Conservation (phyloP, 2,888 invertebrate genomes). For the Acleris literana region DNA sequence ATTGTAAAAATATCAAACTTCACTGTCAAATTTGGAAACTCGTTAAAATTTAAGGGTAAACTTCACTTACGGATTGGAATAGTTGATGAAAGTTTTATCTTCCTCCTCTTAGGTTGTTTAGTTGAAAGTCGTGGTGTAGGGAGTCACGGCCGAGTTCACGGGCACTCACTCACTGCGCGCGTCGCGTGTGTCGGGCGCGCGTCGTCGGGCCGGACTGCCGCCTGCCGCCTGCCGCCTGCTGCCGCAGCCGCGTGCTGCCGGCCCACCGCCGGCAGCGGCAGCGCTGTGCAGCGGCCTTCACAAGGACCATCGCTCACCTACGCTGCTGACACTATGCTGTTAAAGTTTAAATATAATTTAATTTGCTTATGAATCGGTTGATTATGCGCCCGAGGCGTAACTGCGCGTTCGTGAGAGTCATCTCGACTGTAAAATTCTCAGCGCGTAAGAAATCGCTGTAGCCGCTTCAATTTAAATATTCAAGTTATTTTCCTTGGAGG, state of each 20-base stretch:
- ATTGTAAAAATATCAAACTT: neutral
- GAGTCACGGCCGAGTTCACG: no score
- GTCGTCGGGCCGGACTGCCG: constrained; percentile 15
- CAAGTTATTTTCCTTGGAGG: no score
- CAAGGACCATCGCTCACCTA: constrained; percentile 1
- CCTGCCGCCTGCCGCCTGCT: no score
- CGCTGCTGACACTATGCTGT: neutral
- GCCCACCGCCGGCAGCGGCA: neutral
- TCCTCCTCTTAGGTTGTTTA: no score
- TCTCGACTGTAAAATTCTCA: neutral
- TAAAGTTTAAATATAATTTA: constrained; percentile 30
- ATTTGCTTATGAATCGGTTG: constrained; percentile 19
- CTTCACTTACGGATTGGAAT: constrained; percentile 25
- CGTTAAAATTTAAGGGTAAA: neutral
- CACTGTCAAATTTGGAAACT: no score
- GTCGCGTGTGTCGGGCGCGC: constrained; percentile 23
- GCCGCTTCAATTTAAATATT: no score
- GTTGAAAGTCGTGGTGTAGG: no score
- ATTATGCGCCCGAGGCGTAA: no score
- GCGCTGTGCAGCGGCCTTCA: constrained; percentile 20
- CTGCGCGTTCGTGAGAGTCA: no score
- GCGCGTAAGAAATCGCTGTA: no score
- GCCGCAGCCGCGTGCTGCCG: neutral
- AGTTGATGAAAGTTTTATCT: constrained; percentile 19
- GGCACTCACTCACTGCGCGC: neutral